phyloP scores from a whole-genome alignment of 2,113 vertebrate species.

The Oryzias melastigma region DNA sequence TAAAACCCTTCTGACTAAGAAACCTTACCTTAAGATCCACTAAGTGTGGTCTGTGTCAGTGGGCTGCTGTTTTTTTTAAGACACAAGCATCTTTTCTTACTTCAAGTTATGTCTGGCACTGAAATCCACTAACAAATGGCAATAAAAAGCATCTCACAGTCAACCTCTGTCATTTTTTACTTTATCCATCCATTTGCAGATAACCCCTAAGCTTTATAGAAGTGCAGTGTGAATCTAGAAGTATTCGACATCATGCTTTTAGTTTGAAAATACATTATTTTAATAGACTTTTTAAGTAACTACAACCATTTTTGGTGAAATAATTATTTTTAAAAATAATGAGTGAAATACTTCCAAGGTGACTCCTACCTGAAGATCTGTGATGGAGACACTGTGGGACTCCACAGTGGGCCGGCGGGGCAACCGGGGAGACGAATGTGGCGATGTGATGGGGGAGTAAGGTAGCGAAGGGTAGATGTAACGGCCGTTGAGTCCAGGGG shows the following conservation, averaged over 20 bases:
- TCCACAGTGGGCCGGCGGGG: slow-evolving; percentile 92
- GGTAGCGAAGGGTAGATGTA: slow-evolving; percentile 86
- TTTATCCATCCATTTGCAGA: slow-evolving; percentile 15
- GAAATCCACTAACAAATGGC: slow-evolving; percentile 16
- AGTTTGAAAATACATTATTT: too few relatives aligned
- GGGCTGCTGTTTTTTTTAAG: slow-evolving; percentile 56
- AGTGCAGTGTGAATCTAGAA: neutral
- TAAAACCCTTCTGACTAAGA: slow-evolving; percentile 19
- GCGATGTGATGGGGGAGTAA: slow-evolving; percentile 89
- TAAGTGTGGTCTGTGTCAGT: slow-evolving; percentile 42
- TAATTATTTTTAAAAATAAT: neutral
- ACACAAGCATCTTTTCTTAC: slow-evolving; percentile 34
- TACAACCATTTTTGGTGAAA: too few relatives aligned
- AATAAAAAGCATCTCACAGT: neutral
- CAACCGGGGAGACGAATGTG: slow-evolving; percentile 90
- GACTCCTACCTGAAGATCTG: slow-evolving; percentile 86
- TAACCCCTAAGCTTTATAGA: neutral
- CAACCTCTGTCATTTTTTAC: slow-evolving; percentile 5
- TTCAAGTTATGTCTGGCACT: slow-evolving; percentile 3
- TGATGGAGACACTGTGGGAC: slow-evolving; percentile 95
- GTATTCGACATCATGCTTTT: too few relatives aligned
- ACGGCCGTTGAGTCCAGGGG: slow-evolving; percentile 77
- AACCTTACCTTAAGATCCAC: slow-evolving; percentile 53
- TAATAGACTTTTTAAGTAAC: too few relatives aligned
- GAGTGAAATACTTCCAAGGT: neutral